Base-by-base conservation (phyloP, 2,888 invertebrate genomes). In the Osmoderma eremita region DNA sequence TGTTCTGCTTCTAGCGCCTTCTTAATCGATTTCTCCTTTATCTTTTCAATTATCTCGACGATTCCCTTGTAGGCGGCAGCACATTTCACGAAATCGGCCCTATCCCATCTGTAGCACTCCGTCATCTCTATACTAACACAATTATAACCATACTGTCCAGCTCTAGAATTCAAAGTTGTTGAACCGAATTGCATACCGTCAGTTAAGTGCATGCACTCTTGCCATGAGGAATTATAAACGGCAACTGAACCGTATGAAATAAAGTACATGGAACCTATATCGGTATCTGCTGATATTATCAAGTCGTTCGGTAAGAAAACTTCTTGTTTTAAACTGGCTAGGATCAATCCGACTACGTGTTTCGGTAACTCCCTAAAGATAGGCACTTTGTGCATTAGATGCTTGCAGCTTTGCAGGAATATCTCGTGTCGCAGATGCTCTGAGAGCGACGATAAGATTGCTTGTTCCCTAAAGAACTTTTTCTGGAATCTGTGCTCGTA, bases 241-340 rank as follows among this genome's bases (percentile, higher is more conserved):
- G 72, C 72, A 1, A 69, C 58, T 6, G 67, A 63, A 8, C 72
- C 72, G 30, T 67, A 68, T 1, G 71, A 69, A n/a, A 72, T 69
- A 22, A 72, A 63, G 22, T 61, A 69, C 63, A 72, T 63, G 2
- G 51, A 36, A 8, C 54, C 56, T 2, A 24, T 30, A 10, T 58
- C 54, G 5, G 64, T 58, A 3, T 56, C 69, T 18, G 24, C 36
- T 12, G 67, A 56, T n/a, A 66, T 36, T 15, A 72, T 53, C 3
- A 71, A 63, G 22, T 72, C 72, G 22, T 67, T 65, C 8, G 72
- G 65, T 3, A 70, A 54, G 53, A 53, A 71, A 3, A 71, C 63
- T 17, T 65, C 65, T 8, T 65, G 56, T 39, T 71, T 64, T 12
- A 72, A 56, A 30, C 39, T 41, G 5, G 58, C 65, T 42, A 71